A percentile compares a stretch with the other conserved stretches of the same genome.
Conservation (phyloP, 2,888 invertebrate species). For the Amiota mariae region DNA sequence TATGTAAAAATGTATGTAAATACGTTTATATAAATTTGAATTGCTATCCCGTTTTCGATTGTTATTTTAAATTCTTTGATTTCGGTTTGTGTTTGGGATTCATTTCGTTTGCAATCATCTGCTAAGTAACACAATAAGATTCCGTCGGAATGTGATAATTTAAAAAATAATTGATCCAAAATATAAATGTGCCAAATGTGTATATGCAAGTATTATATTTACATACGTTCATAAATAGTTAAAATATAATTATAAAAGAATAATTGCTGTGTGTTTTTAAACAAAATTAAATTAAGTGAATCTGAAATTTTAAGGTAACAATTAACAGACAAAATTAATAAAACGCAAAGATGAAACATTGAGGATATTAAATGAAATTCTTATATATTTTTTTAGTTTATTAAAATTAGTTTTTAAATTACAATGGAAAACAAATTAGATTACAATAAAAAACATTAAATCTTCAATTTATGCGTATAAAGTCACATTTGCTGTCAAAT, state of each 20-base stretch:
- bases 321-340: slow-evolving; percentile 40
- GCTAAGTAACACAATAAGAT: slow-evolving; percentile 62
- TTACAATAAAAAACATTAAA: too few species aligned
- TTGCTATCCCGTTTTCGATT: slow-evolving; percentile 66
- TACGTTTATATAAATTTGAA: slow-evolving; percentile 41
- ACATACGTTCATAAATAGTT: too few species aligned
- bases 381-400: too few species aligned
- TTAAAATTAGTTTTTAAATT: too few species aligned
- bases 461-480: too few species aligned
- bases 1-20: slow-evolving; percentile 40
- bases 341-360: too few species aligned
- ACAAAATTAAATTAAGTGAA: background rate
- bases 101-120: slow-evolving; percentile 47
- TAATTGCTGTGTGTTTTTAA: background rate
- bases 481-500: too few species aligned
- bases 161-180: background rate
- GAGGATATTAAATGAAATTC: too few species aligned
- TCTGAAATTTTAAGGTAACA: slow-evolving; percentile 23
- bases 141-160: slow-evolving; percentile 63
- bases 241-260: too few species aligned
- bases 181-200: too few species aligned
- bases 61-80: slow-evolving; percentile 65
- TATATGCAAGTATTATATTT: too few species aligned
- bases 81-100: slow-evolving; percentile 56
- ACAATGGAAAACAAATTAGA: too few species aligned